These are phyloP conservation scores for Enteromius viviparus DNA, from an alignment of 2,797 vertebrate species.

Conservation along the genomic window DNA sequence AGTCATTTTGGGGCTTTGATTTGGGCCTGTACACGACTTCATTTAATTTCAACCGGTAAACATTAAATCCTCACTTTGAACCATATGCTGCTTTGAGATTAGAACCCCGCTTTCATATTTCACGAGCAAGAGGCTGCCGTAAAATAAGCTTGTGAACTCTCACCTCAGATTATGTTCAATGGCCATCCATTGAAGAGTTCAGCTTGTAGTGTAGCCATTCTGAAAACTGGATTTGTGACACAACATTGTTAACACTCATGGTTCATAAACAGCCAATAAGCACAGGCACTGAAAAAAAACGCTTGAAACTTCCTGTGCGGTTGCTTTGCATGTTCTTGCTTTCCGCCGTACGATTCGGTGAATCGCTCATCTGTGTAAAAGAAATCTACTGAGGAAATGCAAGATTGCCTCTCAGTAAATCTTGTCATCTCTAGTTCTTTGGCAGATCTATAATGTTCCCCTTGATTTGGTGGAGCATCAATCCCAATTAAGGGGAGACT, in stretches of 20 bases:
- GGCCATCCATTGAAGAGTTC: slow-evolving; percentile 63
- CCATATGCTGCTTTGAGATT: slow-evolving; percentile 72
- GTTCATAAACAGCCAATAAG: slow-evolving; percentile 29
- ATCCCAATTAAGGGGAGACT: slow-evolving; percentile 56
- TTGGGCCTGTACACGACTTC: slow-evolving; percentile 59
- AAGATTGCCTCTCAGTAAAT: slow-evolving; percentile 50
- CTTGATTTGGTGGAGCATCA: slow-evolving; percentile 53
- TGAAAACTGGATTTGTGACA: slow-evolving; percentile 57
- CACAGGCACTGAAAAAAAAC: background rate
- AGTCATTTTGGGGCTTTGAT: slow-evolving; percentile 64
- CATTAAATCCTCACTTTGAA: slow-evolving; percentile 68
- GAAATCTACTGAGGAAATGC: slow-evolving; percentile 47
- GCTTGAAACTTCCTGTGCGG: background rate
- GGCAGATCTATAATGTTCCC: slow-evolving; percentile 56
- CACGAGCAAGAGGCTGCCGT: slow-evolving; percentile 67
- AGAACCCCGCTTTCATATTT: slow-evolving; percentile 62
- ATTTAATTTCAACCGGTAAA: slow-evolving; percentile 70
- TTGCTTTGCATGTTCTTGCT: background rate
- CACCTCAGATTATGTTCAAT: slow-evolving; percentile 67
- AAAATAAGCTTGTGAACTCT: slow-evolving; percentile 65
- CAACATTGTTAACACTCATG: slow-evolving; percentile 43
- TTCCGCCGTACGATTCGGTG: slow-evolving; percentile 10
- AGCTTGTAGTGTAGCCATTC: slow-evolving; percentile 59
- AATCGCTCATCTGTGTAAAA: slow-evolving; percentile 48
- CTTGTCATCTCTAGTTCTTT: slow-evolving; percentile 56